A percentile compares a stretch with the other conserved stretches of the same genome.
Conservation (phyloP, 1,140 invertebrate species). For the Drosophila sproati region DNA sequence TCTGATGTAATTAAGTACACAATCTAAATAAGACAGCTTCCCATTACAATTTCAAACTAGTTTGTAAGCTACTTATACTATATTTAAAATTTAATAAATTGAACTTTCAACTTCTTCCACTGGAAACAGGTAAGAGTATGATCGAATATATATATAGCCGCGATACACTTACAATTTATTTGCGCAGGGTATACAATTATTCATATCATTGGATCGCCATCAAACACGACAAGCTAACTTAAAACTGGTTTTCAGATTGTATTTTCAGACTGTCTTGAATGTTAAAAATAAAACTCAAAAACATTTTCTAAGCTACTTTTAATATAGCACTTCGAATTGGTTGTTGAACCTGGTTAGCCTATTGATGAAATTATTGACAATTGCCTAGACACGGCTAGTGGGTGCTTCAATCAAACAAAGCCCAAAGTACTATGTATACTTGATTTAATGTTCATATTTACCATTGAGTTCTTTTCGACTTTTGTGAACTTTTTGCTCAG, state of each 20-base stretch:
- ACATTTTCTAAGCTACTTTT: slow-evolving; percentile 5
- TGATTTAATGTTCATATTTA: slow-evolving; percentile 85
- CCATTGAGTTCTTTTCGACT: slow-evolving; percentile 92
- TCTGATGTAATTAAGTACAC: no score
- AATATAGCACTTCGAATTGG: slow-evolving; percentile 33
- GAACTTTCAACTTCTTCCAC: no score
- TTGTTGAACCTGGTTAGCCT: neutral
- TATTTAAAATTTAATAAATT: no score
- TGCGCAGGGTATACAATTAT: neutral
- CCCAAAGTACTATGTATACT: neutral
- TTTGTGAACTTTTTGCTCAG: slow-evolving; percentile 89
- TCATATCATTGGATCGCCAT: neutral
- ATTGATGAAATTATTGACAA: neutral
- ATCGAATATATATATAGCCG: no score
- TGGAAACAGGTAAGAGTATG: no score
- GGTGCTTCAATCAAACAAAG: neutral
- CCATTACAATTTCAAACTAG: no score
- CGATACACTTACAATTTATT: neutral
- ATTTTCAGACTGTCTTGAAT: slow-evolving; percentile 14
- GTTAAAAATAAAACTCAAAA: slow-evolving; percentile 5
- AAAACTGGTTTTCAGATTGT: neutral
- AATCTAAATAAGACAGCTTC: no score
- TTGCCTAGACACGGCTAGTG: neutral
- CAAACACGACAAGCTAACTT: neutral
- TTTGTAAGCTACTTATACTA: no score